Evolutionary conservation across 1,140 invertebrate species (phyloP).

Genomic region (Oscheius sp.): DNA sequence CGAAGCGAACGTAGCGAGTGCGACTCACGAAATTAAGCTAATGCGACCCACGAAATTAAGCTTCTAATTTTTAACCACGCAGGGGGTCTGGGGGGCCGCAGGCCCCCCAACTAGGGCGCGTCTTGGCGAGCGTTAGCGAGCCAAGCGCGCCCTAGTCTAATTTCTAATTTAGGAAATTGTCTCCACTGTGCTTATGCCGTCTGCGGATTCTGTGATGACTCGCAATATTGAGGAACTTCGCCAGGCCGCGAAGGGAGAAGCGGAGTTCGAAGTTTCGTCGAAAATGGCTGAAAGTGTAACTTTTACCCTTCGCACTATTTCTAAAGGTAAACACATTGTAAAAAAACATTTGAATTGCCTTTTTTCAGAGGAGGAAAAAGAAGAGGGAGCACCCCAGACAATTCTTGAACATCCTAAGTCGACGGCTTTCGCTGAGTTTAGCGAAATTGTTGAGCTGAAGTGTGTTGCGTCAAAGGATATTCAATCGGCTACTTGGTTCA

Average conservation of each 20-base stretch:
- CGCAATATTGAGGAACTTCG: conserved; percentile 8
- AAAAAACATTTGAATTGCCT: not conserved
- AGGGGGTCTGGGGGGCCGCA: too few species aligned
- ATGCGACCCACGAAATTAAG: too few species aligned
- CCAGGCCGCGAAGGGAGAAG: not conserved
- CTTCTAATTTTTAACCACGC: too few species aligned
- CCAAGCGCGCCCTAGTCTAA: too few species aligned
- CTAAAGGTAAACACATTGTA: not conserved
- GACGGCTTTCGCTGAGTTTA: not conserved
- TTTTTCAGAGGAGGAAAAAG: too few species aligned
- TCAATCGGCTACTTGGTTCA: conserved; percentile 24
- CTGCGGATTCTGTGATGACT: not conserved
- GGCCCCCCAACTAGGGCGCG: too few species aligned
- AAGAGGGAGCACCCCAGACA: too few species aligned
- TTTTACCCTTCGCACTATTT: not conserved
- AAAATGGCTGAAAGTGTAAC: not conserved
- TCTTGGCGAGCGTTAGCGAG: too few species aligned
- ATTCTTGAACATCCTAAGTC: conserved; percentile 24
- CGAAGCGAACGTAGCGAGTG: too few species aligned
- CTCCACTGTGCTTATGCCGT: not conserved
- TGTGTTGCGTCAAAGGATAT: conserved; percentile 4
- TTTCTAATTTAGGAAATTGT: not conserved
- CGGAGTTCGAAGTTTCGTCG: not conserved
- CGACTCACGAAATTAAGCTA: too few species aligned
- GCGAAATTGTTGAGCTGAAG: conserved; percentile 6